Evolutionary conservation across 92 coral and sea anemone species (phyloP), one percentile per base, ranked within the genome.

Genomic region (Blastomussa wellsi): DNA sequence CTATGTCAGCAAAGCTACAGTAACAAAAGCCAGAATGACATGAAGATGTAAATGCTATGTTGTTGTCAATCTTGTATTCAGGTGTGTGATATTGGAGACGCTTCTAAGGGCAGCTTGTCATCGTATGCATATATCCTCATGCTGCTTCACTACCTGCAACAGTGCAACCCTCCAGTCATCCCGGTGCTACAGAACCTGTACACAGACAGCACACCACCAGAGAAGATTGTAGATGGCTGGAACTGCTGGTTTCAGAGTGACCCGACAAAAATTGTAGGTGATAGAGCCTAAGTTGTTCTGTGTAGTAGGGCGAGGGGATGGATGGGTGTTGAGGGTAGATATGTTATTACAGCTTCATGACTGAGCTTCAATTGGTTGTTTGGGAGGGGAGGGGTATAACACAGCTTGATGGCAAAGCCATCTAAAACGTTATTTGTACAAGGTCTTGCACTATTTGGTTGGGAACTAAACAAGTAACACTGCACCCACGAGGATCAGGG

Each of bases 81-180:
- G 99, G 81, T 96, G n/a, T 96, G 99, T 90, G 98, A 94, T 19
- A 96, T 96, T 55, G 99, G 99, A 74, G 99, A 96, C 79, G 99
- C 99, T 7, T 96, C 98, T 64, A 92, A 94, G 80, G 99, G 99
- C 41, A 96, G 99, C 72, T 76, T 96, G 60, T 96, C 99, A 0
- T 96, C 99, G 1, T 96, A 96, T 48, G 99, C 99, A 0, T 96
- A 96, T 66, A 96, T 96, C 77, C 92, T 96, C 57, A 92, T 96
- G 99, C 49, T 96, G 52, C 84, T 96, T 49, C 99, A 96, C 82
- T 96, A 86, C 75, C 91, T 96, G 74, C 99, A 96, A 65, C 94
- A 93, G 83, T 84, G 95, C 53, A 44, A 86, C 1, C 97, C 97
- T 11, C 97, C 94, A 0, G 97, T 94, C 83, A 78, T 96, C 79